Evolutionary conservation across 1,140 invertebrate species (phyloP), one percentile per base, ranked within the genome.

Genomic region (Pemphigus obesinymphae): DNA sequence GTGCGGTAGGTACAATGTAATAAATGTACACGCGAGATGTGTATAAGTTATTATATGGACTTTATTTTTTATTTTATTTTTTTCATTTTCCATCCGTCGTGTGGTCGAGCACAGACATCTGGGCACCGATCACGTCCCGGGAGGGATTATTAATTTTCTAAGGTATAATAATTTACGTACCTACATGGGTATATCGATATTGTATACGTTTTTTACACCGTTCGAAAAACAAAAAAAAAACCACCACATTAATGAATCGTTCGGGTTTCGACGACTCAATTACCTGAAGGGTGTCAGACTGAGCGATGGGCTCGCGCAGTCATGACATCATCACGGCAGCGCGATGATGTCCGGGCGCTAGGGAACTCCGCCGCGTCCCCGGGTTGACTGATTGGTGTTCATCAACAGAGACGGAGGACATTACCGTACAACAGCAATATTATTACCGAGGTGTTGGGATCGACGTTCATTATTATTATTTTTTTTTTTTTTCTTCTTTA

Each of bases 311-410:
- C 11, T 6, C 43, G n/a, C 68, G 1, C 11, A 37, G 61, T 37
- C 61, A 68, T 23, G 63, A 68, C 63, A 40, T 40, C 37, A 40
- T 68, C 55, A 29, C 55, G 55, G 6, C n/a, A n/a, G n/a, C 7
- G 20, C 20, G 50, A 55, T 8, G 20, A 53, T 3, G 20, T 53
- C 50, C 50, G 15, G 55, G 26, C 58, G 58, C 58, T 1, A 31
- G 26, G 26, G 29, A 31, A 10, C 37, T 63, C 11, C 29, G 63
- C 13, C 34, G 8, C 15, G 45, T 15, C 29, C 40, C 3, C 23
- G 40, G 55, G 76, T 80, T 61, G 53, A 80, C 76, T 80, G 76
- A 80, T 80, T 31, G 76, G 40, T 63, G 76, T 80, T 80, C 76
- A 80, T 80, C 76, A 80, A 58, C 75, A n/a, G n/a, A n/a, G 37